A percentile compares a stretch with the other conserved stretches of the same genome.
These are phyloP conservation scores for Agrotis puta DNA, from an alignment of 2,888 invertebrate genomes.

Conservation along the genomic window DNA sequence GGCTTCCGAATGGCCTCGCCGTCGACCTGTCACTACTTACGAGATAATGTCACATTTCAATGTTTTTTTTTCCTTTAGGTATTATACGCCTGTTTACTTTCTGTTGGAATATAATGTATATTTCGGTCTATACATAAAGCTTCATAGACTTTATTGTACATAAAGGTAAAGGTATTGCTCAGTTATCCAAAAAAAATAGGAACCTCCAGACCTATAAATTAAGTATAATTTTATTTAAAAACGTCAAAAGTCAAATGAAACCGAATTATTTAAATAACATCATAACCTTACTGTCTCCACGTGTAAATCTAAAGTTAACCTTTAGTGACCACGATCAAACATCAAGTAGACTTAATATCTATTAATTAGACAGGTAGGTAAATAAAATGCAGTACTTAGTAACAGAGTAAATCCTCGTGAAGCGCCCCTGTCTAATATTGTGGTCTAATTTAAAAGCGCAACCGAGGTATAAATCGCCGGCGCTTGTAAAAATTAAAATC, in stretches of 20 bases:
- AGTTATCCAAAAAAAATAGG: neutral
- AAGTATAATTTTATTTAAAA: no score
- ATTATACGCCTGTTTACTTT: constrained; percentile 19
- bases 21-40: constrained; percentile 71
- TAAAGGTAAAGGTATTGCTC: neutral
- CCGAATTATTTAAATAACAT: no score
- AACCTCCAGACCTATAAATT: no score
- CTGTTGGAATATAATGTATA: neutral
- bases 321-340: neutral
- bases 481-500: neutral
- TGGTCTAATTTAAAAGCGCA: constrained; percentile 62
- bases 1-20: constrained; percentile 83
- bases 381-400: constrained; percentile 6
- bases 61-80: constrained; percentile 46
- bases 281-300: neutral
- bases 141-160: neutral
- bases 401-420: constrained; percentile 1
- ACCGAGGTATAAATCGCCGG: constrained; percentile 9
- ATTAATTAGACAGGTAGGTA: neutral
- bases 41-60: constrained; percentile 60
- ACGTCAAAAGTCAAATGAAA: no score
- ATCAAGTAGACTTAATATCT: neutral
- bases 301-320: neutral
- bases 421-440: constrained; percentile 15
- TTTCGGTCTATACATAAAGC: neutral